Conservation (phyloP, 2,113 vertebrate genomes). For the Sminthopsis crassicaudata region DNA sequence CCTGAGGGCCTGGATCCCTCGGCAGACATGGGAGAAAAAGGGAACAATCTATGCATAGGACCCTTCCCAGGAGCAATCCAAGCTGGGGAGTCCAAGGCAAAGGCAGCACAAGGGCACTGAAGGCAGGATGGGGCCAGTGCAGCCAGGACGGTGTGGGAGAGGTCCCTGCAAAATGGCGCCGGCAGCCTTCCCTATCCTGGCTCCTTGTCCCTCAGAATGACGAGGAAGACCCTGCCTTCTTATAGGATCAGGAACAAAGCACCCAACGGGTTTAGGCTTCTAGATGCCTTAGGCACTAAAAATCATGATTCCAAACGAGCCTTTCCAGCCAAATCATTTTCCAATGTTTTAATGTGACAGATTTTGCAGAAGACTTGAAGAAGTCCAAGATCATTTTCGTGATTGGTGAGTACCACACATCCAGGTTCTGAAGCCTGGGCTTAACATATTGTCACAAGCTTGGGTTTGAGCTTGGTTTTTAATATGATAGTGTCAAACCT, state of each 20-base stretch:
- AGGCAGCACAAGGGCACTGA: too few relatives aligned
- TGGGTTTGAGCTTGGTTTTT: background rate
- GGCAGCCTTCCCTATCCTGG: background rate
- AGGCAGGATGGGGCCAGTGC: too few relatives aligned
- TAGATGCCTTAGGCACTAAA: background rate
- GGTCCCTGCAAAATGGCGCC: background rate
- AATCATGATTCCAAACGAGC: constrained; percentile 5
- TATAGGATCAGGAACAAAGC: background rate
- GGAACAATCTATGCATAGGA: background rate
- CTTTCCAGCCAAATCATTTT: constrained; percentile 61
- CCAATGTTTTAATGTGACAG: constrained; percentile 79
- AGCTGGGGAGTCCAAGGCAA: too few relatives aligned
- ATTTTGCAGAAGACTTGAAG: constrained; percentile 88
- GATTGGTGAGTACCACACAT: constrained; percentile 88
- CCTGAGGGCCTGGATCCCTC: background rate
- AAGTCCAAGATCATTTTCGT: constrained; percentile 95
- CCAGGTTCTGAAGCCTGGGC: constrained; percentile 40
- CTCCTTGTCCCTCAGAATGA: background rate
- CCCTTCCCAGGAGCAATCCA: background rate
- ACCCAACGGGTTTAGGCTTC: background rate
- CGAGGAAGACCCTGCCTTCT: background rate
- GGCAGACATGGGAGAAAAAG: background rate
- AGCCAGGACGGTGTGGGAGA: background rate
- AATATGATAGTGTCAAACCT: background rate
- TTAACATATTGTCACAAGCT: background rate